Percentiles rank a stretch among this genome's conserved stretches.
Evolutionary conservation across 2,888 invertebrate genomes (phyloP).

Genomic region (Hyppa rectilinea): DNA sequence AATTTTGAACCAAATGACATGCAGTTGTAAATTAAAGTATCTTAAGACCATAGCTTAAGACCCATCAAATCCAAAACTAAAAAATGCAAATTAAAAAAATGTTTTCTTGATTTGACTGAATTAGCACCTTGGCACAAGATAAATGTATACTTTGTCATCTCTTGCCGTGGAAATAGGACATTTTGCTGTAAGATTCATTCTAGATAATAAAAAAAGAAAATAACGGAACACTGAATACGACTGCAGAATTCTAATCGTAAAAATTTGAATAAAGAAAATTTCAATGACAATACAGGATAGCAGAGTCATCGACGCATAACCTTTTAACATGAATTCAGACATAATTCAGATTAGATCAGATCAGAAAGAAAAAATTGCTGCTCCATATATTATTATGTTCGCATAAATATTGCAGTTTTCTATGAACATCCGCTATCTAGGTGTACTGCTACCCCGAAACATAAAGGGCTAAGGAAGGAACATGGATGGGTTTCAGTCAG

Average conservation of each 20-base stretch:
- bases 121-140: background rate
- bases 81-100: background rate
- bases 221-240: background rate
- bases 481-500: too few species aligned
- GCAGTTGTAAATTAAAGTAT: background rate
- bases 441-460: too few species aligned
- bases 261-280: background rate
- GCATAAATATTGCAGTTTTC: too few species aligned
- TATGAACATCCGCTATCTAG: too few species aligned
- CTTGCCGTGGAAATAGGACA: background rate
- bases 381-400: too few species aligned
- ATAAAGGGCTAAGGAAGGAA: too few species aligned
- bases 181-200: background rate
- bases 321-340: too few species aligned
- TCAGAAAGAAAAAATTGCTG: too few species aligned
- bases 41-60: background rate
- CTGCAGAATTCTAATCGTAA: background rate
- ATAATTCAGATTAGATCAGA: too few species aligned
- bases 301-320: too few species aligned
- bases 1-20: background rate
- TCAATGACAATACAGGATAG: constrained; percentile 47
- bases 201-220: background rate
- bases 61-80: background rate
- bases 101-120: background rate
- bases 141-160: background rate